Percentiles rank a stretch among this genome's conserved stretches.
Conservation (phyloP, 53 echinoderm and acorn worm genomes). For the Zoroaster sp. region DNA sequence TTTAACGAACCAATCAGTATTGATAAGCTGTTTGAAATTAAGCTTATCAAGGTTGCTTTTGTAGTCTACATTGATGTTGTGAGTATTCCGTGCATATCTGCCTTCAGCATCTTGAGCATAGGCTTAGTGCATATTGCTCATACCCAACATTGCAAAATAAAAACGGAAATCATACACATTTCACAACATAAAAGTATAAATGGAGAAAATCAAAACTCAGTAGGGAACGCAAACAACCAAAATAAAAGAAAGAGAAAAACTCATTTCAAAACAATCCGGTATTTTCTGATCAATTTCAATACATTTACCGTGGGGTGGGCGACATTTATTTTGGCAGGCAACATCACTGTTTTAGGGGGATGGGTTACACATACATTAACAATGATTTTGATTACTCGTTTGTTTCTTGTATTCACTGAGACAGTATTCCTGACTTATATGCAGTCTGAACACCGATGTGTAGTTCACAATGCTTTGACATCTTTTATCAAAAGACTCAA, state of each 20-base stretch:
- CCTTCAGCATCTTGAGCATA: background rate
- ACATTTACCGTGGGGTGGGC: background rate
- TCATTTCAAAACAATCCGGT: background rate
- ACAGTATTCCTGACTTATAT: background rate
- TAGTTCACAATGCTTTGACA: background rate
- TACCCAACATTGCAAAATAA: background rate
- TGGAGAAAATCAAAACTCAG: too few relatives aligned
- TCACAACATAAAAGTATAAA: background rate
- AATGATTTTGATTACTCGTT: background rate
- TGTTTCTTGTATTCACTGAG: background rate
- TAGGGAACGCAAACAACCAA: background rate
- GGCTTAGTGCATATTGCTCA: background rate
- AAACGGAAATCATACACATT: background rate
- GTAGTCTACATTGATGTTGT: background rate
- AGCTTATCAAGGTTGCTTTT: background rate
- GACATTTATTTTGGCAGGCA: background rate
- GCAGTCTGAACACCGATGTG: background rate
- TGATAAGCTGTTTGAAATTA: background rate
- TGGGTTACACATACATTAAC: background rate
- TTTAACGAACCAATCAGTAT: background rate
- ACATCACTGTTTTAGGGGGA: background rate
- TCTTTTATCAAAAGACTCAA: background rate
- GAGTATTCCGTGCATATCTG: background rate
- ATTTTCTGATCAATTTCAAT: background rate
- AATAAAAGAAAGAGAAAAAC: background rate